Evolutionary conservation across 1,140 invertebrate species (phyloP).

Genomic region (Camponotus floridanus): DNA sequence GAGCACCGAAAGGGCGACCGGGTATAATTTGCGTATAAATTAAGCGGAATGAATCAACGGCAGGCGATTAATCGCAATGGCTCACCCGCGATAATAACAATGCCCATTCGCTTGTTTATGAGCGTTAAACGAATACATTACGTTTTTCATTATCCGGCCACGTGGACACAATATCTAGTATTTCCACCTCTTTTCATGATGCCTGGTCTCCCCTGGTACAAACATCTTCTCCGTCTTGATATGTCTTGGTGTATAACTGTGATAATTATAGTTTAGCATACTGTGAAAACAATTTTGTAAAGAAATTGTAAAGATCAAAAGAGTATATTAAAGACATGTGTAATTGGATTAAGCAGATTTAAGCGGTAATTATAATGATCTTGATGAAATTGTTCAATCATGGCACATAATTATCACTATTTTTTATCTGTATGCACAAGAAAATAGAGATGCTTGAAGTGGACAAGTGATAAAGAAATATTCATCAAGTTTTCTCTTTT

Average conservation of each 20-base stretch:
- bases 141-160: constrained; percentile 81
- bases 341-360: not conserved
- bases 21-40: constrained; percentile 81
- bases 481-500: not conserved
- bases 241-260: not conserved
- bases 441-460: not conserved
- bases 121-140: constrained; percentile 80
- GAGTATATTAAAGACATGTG: not conserved
- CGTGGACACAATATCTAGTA: constrained; percentile 77
- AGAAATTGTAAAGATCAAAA: not conserved
- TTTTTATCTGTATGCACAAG: not conserved
- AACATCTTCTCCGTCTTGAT: constrained; percentile 33
- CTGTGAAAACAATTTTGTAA: not conserved
- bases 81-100: constrained; percentile 76
- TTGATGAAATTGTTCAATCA: not conserved
- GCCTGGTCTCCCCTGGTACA: constrained; percentile 64
- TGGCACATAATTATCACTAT: not conserved
- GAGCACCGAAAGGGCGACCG: constrained; percentile 82
- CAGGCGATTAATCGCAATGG: constrained; percentile 83
- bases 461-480: not conserved
- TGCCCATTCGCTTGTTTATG: constrained; percentile 76
- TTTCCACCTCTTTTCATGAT: constrained; percentile 43
- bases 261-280: constrained; percentile 8
- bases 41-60: constrained; percentile 79
- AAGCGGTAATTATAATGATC: constrained; percentile 18